Base-by-base conservation (phyloP, 2,888 invertebrate species). In the Oithona nana region DNA sequence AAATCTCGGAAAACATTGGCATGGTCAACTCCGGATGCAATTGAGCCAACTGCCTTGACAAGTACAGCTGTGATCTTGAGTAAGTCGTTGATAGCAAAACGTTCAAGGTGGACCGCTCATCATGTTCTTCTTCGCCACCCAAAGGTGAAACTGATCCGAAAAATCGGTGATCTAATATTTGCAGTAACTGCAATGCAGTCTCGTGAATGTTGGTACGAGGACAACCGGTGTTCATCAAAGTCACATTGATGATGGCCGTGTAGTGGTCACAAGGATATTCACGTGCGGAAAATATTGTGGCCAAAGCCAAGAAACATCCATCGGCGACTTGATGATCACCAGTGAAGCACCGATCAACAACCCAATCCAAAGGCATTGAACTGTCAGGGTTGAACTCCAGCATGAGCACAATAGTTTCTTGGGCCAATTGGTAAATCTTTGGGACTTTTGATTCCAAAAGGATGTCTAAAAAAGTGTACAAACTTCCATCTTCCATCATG, bases 1-100 rank as follows among this genome's bases (percentile, higher is more conserved):
- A 95, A 65, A 97, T 93, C 79, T 98, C 98, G 92, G 95, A 95
- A 76, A 98, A 95, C 83, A 98, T 93, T 0, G 95, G 93, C 93
- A 98, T 95, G 28, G 98, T 97, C 50, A 98, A 80, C 71, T 97
- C 95, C 0, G 97, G 94, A 71, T 97, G 94, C 28, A 94, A 78
- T 67, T 88, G 85, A 0, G 97, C 88, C 69, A 98, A 78, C 71
- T 95, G 93, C 51, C 88, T 81, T 0, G 94, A 93, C 31, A 97
- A 79, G 72, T 87, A 88, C 69, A 88, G 81, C 75, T 95, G 95
- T 49, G 92, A 92, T 65, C 90, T 82, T 71, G 90, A 89, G 75
- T 90, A 93, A 0, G 88, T 86, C 84, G 67, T 85, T 66, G 86
- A 86, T 31, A 92, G 78, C 61, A 90, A 77, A 30, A 87, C 85